Conservation (phyloP, 2,797 vertebrate species). For the Sparidentex hasta region DNA sequence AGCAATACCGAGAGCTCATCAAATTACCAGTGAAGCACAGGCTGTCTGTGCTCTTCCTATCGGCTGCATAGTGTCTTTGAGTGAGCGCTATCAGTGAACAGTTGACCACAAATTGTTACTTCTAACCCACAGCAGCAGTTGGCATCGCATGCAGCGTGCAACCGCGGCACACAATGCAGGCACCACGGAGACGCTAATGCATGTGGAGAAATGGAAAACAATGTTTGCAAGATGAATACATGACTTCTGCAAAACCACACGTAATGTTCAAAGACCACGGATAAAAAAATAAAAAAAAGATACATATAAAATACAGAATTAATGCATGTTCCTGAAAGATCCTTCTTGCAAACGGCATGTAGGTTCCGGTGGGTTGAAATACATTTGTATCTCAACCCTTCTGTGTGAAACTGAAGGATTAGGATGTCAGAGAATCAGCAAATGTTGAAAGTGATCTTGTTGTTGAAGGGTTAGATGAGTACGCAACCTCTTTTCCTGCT, state of each 20-base stretch:
- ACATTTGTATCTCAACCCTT: neutral
- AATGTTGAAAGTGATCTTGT: too few species aligned
- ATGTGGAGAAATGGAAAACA: neutral
- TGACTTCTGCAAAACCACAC: slow-evolving; percentile 1
- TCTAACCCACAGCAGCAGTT: neutral
- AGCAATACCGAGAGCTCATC: neutral
- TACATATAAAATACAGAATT: neutral
- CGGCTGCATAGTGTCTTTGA: neutral
- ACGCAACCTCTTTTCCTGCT: too few species aligned
- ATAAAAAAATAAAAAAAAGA: neutral
- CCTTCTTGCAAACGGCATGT: neutral
- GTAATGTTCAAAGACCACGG: neutral
- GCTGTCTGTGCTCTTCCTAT: neutral
- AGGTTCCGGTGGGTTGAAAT: neutral
- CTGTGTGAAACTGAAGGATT: neutral
- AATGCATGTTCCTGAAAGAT: neutral
- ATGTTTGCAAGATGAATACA: slow-evolving; percentile 6
- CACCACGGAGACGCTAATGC: slow-evolving; percentile 4
- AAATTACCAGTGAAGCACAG: neutral
- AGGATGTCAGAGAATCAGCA: neutral
- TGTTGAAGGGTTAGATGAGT: too few species aligned
- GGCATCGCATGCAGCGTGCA: neutral
- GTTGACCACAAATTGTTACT: slow-evolving; percentile 6
- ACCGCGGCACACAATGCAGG: neutral
- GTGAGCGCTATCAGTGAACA: neutral